A percentile compares a stretch with the other conserved stretches of the same genome.
phyloP scores from a whole-genome alignment of 2,888 invertebrate species.

The Mycalesis mineus region DNA sequence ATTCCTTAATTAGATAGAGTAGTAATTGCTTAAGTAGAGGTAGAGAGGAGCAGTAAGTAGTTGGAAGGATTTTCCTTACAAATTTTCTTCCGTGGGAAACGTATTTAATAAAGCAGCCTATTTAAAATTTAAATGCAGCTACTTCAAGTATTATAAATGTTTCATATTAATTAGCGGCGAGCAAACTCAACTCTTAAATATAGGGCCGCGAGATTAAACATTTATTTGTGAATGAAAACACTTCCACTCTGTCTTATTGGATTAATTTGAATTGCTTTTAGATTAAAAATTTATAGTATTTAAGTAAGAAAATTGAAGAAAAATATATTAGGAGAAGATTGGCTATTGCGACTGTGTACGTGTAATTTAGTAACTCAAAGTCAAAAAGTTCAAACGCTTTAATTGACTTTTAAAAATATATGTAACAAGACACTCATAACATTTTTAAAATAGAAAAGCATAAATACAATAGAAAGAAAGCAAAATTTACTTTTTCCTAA shows the following conservation, averaged over 20 bases:
- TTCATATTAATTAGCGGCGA: conserved; percentile 3
- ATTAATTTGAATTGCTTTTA: conserved; percentile 3
- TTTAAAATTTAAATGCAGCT: neutral
- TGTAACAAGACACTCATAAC: too few relatives aligned
- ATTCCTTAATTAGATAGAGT: too few relatives aligned
- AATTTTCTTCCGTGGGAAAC: neutral
- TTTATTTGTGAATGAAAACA: neutral
- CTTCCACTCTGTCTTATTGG: neutral
- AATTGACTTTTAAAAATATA: too few relatives aligned
- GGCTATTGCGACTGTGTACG: too few relatives aligned
- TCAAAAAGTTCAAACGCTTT: too few relatives aligned
- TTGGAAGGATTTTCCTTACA: neutral
- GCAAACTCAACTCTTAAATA: conserved; percentile 2
- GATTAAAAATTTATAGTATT: too few relatives aligned
- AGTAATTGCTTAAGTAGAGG: too few relatives aligned
- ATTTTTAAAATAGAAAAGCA: too few relatives aligned
- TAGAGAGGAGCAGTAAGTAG: too few relatives aligned
- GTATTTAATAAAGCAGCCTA: neutral
- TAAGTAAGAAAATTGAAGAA: too few relatives aligned
- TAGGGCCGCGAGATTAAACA: neutral
- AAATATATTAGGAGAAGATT: too few relatives aligned
- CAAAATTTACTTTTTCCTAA: neutral
- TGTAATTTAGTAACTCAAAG: too few relatives aligned
- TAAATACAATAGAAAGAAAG: neutral
- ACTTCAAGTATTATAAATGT: neutral